Evolutionary conservation across 2,797 vertebrate genomes (phyloP), one percentile per base, ranked within the genome.

Genomic region (Myotis myotis): DNA sequence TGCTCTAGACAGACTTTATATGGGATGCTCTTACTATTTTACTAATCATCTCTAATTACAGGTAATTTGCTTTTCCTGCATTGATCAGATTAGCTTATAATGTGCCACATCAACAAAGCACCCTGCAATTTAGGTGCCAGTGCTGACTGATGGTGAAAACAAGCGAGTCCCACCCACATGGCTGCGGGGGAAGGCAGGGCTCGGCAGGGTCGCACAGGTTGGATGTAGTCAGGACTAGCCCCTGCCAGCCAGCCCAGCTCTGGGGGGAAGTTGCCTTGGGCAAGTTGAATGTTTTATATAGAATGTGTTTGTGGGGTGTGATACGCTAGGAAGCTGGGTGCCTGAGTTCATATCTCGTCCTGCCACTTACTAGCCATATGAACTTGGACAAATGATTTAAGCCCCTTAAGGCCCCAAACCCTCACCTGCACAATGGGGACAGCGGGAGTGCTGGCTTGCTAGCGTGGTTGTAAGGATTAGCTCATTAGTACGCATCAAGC

Each of bases 21-120:
- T 62, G 36, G 79, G 79, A 57, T 89, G 60, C 92, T 89, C 82
- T 86, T 55, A 70, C 86, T 79, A 44, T 93, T 96, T 88, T 88
- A 90, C 96, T 96, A 96, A 97, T 96, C 41, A n/a, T 86, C 91
- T 84, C 96, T 97, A 96, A 97, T 96, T 94, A 96, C 62, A 94
- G 92, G 95, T 88, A 94, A 97, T 97, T 96, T 97, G 96, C 92
- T 94, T 85, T 94, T 89, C 89, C 79, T 92, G 76, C 95, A 94
- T 95, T 95, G 96, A 97, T 96, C 93, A 96, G 94, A 96, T 96
- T 96, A 97, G 94, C 95, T 97, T 94, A 68, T 90, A 90, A 96
- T 74, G 85, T n/a, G 70, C 75, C 86, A 17, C 86, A 80, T 87
- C 82, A 87, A 92, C 95, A 97, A 94, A 89, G 89, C 78, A 92